Evolutionary conservation across 2,888 invertebrate genomes (phyloP).

Genomic region (Microplitis manilae): DNA sequence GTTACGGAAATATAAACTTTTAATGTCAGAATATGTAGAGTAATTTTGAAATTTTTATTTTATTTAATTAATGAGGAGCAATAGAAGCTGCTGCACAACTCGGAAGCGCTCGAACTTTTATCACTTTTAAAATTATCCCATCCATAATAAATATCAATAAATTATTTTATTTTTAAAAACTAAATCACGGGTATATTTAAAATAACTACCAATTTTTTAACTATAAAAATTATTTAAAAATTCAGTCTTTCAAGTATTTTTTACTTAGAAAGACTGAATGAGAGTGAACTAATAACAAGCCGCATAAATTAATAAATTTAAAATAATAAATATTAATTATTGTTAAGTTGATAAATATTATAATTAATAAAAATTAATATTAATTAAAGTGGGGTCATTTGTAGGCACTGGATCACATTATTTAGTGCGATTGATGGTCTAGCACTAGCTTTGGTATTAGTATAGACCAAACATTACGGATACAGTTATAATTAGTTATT

Average conservation of each 20-base stretch:
- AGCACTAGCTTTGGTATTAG: constrained; percentile 41
- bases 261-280: neutral
- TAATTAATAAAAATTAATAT: constrained; percentile 6
- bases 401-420: constrained; percentile 64
- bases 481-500: constrained; percentile 2
- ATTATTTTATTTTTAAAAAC: constrained; percentile 13
- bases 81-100: constrained; percentile 29
- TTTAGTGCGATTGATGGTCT: constrained; percentile 48
- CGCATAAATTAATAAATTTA: neutral
- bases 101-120: constrained; percentile 42
- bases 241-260: neutral
- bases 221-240: neutral
- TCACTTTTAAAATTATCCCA: constrained; percentile 30
- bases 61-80: neutral
- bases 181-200: neutral
- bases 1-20: neutral
- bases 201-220: neutral
- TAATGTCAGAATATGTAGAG: constrained; percentile 6
- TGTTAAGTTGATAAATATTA: neutral
- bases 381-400: constrained; percentile 48
- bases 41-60: neutral
- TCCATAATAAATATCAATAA: constrained; percentile 24
- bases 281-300: neutral
- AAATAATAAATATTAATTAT: neutral
- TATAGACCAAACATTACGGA: neutral